These are phyloP conservation scores for Tuta absoluta DNA, from an alignment of 2,888 invertebrate species.

Conservation along the genomic window DNA sequence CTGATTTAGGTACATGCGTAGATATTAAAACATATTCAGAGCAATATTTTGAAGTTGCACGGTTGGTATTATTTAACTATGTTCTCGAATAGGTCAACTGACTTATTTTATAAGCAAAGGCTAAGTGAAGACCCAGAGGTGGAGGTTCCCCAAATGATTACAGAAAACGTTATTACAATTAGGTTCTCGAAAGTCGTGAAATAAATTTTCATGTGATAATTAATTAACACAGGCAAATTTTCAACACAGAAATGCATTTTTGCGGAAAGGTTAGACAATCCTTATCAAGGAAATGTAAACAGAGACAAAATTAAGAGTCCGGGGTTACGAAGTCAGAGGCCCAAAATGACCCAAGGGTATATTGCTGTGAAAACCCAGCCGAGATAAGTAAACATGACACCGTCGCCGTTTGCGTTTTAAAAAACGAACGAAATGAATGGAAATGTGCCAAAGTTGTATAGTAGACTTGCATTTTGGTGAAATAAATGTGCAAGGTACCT, in stretches of 20 bases:
- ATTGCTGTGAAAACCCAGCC: slow-evolving; percentile 38
- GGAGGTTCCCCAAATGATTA: neutral
- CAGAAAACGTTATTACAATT: neutral
- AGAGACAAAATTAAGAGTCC: slow-evolving; percentile 18
- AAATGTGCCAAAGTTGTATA: too few species aligned
- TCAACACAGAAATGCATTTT: neutral
- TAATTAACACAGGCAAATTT: neutral
- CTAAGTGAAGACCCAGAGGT: neutral
- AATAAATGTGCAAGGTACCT: too few species aligned
- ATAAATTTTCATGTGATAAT: too few species aligned
- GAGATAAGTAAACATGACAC: slow-evolving; percentile 50
- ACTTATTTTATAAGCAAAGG: neutral
- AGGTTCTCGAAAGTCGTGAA: too few species aligned
- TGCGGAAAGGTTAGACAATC: neutral
- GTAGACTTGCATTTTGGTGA: too few species aligned
- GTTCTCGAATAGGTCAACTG: neutral
- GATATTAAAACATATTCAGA: too few species aligned
- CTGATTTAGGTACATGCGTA: too few species aligned
- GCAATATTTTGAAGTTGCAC: too few species aligned
- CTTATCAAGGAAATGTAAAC: slow-evolving; percentile 14
- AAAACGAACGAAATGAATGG: too few species aligned
- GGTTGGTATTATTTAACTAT: neutral
- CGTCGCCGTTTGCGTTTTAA: slow-evolving; percentile 32
- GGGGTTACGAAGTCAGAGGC: slow-evolving; percentile 15
- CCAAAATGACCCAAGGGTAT: slow-evolving; percentile 15